Conservation (phyloP, 2,797 vertebrate species). For the Ctenopoma multispine region DNA sequence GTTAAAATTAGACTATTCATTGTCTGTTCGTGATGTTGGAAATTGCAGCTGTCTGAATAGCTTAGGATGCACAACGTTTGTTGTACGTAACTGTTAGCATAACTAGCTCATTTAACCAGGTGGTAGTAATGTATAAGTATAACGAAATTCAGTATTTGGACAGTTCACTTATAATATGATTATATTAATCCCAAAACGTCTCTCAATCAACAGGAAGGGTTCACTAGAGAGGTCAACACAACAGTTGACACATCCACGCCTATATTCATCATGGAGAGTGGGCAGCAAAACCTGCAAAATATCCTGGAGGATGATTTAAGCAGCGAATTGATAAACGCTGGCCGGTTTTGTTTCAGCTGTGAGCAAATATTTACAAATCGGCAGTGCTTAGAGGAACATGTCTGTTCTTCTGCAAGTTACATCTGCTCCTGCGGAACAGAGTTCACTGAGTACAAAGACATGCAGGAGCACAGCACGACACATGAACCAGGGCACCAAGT, state of each 20-base stretch:
- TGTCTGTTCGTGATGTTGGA: too few relatives aligned
- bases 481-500: conserved; percentile 77
- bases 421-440: conserved; percentile 83
- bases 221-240: background rate
- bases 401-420: conserved; percentile 66
- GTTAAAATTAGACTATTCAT: background rate
- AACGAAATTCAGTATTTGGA: background rate
- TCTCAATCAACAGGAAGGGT: conserved; percentile 34
- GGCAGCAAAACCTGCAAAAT: conserved; percentile 11
- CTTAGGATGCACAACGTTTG: background rate
- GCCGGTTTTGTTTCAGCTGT: conserved; percentile 77
- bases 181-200: background rate
- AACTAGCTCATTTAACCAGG: background rate
- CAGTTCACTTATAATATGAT: background rate
- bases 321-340: conserved; percentile 45
- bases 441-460: conserved; percentile 72
- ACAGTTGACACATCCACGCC: conserved; percentile 14
- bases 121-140: too few relatives aligned
- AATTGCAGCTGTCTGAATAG: accelerated
- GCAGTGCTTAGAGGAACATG: conserved; percentile 72
- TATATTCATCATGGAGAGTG: conserved; percentile 59
- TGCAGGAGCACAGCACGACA: conserved; percentile 73
- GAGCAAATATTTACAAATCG: conserved; percentile 75
- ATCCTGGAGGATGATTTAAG: conserved; percentile 27
- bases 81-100: background rate